phyloP scores from a whole-genome alignment of 2,797 vertebrate genomes.

The Onychomys torridus region DNA sequence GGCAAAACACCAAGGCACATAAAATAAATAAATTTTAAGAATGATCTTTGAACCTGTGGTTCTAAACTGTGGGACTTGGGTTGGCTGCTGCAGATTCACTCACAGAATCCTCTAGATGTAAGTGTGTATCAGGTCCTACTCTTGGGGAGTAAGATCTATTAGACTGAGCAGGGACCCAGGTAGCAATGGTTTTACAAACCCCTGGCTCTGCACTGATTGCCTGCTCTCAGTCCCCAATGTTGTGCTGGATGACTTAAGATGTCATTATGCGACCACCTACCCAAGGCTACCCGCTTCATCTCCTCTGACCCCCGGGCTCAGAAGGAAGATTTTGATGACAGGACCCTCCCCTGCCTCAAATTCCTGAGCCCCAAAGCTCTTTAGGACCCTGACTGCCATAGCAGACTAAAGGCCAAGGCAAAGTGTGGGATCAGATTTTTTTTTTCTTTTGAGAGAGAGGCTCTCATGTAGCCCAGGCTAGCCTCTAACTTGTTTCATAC shows the following conservation, averaged over 20 bases:
- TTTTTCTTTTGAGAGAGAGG: neutral
- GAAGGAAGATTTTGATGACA: constrained; percentile 55
- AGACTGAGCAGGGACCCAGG: neutral
- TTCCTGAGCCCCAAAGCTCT: neutral
- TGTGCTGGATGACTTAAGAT: neutral
- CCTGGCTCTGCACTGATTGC: neutral
- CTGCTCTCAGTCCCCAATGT: neutral
- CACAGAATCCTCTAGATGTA: constrained; percentile 20
- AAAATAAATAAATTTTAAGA: neutral
- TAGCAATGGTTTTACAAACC: neutral
- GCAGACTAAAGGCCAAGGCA: constrained; percentile 87
- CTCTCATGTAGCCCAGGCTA: neutral
- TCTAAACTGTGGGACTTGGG: neutral
- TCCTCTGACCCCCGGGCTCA: constrained; percentile 44
- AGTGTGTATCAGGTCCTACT: neutral
- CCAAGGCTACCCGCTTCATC: constrained; percentile 31
- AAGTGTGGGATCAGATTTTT: constrained; percentile 76
- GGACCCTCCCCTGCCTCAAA: neutral
- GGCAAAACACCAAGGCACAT: neutral
- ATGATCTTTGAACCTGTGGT: neutral
- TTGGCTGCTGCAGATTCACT: neutral
- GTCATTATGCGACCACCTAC: neutral
- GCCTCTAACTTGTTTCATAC: neutral
- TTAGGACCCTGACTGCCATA: constrained; percentile 78
- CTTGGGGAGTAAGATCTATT: neutral